Evolutionary conservation across 2,113 vertebrate species (phyloP).

Genomic region (Heterotilapia buettikoferi): DNA sequence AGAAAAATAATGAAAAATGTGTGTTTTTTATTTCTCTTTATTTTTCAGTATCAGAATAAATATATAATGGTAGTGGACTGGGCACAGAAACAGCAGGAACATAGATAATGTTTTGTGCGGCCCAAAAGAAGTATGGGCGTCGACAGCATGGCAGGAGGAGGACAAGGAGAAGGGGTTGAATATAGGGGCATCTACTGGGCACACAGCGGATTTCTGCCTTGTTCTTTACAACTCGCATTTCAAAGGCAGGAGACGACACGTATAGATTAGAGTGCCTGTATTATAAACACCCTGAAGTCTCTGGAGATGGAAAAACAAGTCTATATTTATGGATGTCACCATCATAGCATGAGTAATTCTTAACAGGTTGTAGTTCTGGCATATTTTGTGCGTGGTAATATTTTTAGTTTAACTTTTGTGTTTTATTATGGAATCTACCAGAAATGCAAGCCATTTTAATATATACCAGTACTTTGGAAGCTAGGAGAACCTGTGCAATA

Average conservation of each 20-base stretch:
- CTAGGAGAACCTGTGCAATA: neutral
- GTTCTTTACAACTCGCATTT: neutral
- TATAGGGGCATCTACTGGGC: conserved; percentile 3
- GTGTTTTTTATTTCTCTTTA: conserved; percentile 69
- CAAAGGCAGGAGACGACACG: neutral
- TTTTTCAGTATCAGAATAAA: conserved; percentile 60
- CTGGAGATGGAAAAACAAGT: neutral
- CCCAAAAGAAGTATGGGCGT: conserved; percentile 1
- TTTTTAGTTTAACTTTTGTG: neutral
- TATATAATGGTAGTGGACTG: conserved; percentile 51
- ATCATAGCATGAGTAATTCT: neutral
- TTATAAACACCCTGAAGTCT: conserved; percentile 17
- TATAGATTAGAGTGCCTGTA: conserved; percentile 17
- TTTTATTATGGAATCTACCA: neutral
- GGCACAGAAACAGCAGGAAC: conserved; percentile 8
- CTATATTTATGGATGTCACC: neutral
- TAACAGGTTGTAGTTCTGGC: neutral
- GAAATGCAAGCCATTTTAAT: neutral
- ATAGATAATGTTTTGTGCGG: conserved; percentile 26
- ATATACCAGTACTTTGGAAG: neutral
- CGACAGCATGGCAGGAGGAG: neutral
- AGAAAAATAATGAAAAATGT: conserved; percentile 69
- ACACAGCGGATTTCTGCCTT: neutral
- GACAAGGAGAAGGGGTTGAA: neutral
- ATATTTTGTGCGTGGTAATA: neutral